These are phyloP conservation scores for Oreonectes daqikongensis DNA, from an alignment of 2,797 vertebrate genomes.

Conservation along the genomic window DNA sequence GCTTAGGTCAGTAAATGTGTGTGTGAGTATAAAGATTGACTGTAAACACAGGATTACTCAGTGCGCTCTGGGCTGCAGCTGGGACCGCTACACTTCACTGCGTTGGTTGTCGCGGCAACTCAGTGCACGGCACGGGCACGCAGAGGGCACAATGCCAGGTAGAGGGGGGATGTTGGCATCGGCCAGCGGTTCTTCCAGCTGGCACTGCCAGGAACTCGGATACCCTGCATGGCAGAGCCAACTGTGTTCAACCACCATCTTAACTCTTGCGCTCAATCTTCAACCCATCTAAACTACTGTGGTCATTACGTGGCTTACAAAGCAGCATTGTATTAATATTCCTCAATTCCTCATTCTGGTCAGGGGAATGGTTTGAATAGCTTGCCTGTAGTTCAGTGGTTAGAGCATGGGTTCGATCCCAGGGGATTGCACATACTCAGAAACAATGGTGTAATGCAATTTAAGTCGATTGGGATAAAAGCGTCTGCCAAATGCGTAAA, in stretches of 20 bases:
- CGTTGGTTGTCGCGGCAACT: slow-evolving; percentile 45
- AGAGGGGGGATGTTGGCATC: slow-evolving; percentile 38
- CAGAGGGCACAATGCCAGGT: slow-evolving; percentile 46
- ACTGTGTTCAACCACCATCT: slow-evolving; percentile 35
- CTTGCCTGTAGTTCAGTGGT: too few relatives aligned
- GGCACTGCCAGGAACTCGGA: slow-evolving; percentile 31
- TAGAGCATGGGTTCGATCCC: too few relatives aligned
- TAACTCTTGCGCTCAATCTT: slow-evolving; percentile 19
- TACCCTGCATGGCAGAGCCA: slow-evolving; percentile 24
- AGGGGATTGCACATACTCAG: too few relatives aligned
- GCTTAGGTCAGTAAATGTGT: slow-evolving; percentile 34
- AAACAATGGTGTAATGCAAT: too few relatives aligned
- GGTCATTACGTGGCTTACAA: background rate
- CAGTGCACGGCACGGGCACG: slow-evolving; percentile 42
- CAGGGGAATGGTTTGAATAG: background rate
- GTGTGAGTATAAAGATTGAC: slow-evolving; percentile 24
- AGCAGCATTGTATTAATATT: background rate
- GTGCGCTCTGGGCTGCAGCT: slow-evolving; percentile 47
- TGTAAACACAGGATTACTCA: slow-evolving; percentile 45
- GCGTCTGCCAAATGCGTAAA: too few relatives aligned
- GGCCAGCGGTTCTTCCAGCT: slow-evolving; percentile 33
- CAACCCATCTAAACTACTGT: background rate
- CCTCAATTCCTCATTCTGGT: background rate
- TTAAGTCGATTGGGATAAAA: too few relatives aligned
- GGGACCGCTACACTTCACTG: slow-evolving; percentile 39